Base-by-base conservation (phyloP, 2,797 vertebrate species). In the Petrocephalus schoutedeni region DNA sequence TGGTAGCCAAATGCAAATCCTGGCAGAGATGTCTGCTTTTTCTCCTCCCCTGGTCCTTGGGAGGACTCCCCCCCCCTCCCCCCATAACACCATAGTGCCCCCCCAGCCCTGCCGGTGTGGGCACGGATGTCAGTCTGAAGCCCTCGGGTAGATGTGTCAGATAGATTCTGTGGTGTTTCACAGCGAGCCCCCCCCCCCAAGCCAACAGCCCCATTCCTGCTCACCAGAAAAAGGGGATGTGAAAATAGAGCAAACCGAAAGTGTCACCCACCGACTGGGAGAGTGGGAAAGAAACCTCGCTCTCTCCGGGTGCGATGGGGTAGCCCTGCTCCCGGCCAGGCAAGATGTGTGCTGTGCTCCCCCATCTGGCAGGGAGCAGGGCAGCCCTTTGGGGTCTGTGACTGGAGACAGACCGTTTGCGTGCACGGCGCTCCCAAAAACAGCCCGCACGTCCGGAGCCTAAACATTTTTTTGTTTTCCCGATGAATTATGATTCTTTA, bases 401-500 rank as follows among this genome's bases (percentile, higher is more conserved):
- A 74, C 67, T 41, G 36, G 28, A 41, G 67, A 7, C 3, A 71
- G 67, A 71, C 67, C 7, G 3, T 82, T 90, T 0, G 88, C 87
- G 19, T 58, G 88, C 89, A 53, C 83, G 67, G 90, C 56, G 51
- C 88, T 89, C 91, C 91, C 91, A 91, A 90, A 92, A 67, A 87
- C 91, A 88, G 74, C 85, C 89, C 90, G 88, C 89, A 88, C 77
- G 7, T 21, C 10, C n/a, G 4, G 12, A 49, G 12, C 23, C 9
- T 7, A 9, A n/a, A 19, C 16, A 5, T 14, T 59, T 45, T 61
- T 83, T 4, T 19, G 41, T 53, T 21, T 51, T 59, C 58, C 36
- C 61, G 56, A 41, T 86, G 56, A 59, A 59, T 86, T 59, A 19
- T 23, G 41, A 10, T 82, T 82, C 36, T 49, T 56, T 77, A 57